A percentile compares a stretch with the other conserved stretches of the same genome.
phyloP scores from a whole-genome alignment of 2,113 vertebrate genomes.

The Mirounga angustirostris region DNA sequence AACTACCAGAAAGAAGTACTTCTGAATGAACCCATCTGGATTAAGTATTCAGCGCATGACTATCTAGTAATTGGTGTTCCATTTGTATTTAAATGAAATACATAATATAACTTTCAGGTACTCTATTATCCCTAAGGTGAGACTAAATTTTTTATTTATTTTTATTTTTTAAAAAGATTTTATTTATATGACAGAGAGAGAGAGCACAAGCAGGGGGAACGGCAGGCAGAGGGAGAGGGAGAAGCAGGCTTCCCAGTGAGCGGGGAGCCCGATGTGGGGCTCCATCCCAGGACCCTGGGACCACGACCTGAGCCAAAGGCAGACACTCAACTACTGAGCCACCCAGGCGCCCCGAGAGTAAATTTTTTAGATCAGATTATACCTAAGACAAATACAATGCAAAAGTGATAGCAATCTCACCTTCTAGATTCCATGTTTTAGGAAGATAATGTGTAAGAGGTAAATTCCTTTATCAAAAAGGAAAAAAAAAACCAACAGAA shows the following conservation, averaged over 20 bases:
- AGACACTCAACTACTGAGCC: no score
- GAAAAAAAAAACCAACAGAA: background rate
- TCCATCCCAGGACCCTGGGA: no score
- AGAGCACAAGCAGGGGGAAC: no score
- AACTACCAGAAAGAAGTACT: slow-evolving; percentile 31
- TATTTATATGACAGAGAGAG: no score
- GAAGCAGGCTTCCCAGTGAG: no score
- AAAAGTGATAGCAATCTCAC: background rate
- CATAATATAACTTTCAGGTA: background rate
- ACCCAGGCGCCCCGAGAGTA: background rate
- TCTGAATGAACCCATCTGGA: background rate
- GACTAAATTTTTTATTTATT: background rate
- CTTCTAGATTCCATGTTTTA: background rate
- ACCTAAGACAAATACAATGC: background rate
- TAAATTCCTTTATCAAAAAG: background rate
- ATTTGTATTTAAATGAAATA: slow-evolving; percentile 48
- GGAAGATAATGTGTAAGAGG: background rate
- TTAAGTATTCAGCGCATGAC: slow-evolving; percentile 4
- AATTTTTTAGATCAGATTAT: slow-evolving; percentile 22
- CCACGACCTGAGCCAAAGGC: no score
- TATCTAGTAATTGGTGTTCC: background rate
- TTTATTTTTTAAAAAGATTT: no score
- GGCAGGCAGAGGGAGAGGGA: no score
- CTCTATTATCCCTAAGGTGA: background rate
- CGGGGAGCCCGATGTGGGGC: no score